Base-by-base conservation (phyloP, 92 coral and sea anemone species). In the Epizoanthus ramosus region DNA sequence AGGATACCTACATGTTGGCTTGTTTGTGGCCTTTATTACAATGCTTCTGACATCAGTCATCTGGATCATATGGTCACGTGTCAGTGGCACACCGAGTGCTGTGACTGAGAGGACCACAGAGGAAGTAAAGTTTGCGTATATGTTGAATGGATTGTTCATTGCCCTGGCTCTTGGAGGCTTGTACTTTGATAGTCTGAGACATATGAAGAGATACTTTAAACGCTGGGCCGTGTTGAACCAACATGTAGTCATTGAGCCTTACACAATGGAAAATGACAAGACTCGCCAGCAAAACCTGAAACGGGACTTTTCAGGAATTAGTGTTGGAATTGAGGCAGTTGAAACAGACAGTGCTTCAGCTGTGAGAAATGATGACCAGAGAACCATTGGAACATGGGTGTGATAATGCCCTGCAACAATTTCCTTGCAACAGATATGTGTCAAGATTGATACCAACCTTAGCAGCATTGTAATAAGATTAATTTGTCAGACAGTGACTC, bases 1-100 rank as follows among this genome's bases (percentile, higher is more conserved):
- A 81, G 99, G 99, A 28, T 96, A 97, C 97, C 92, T 94, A 1
- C 97, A 96, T 59, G 86, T 96, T 66, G 94, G 93, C 63, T 89
- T 96, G 65, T 96, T 96, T 47, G 70, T 91, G 47, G 99, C 96
- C 68, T 96, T 96, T 76, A 84, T 92, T 14, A 92, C 98, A 75
- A 96, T 94, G 99, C 93, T 96, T 15, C 90, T 96, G 57, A 92
- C 98, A 21, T 96, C 97, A 50, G 90, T 94, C 17, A 88, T 95
- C 8, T 96, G 99, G 99, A 96, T 96, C 4, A 92, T 93, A 33
- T 96, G 99, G 99, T 96, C 99, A 50, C 92, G 98, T 23, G 92
- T 90, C 56, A 96, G 99, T 87, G 84, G 90, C 18, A 87, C 99
- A 0, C 92, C 93, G 0, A 88, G 91, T 13, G 99, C 99, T 0